These are phyloP conservation scores for Drosophila mimetica DNA, from an alignment of 2,888 invertebrate genomes.

Conservation along the genomic window DNA sequence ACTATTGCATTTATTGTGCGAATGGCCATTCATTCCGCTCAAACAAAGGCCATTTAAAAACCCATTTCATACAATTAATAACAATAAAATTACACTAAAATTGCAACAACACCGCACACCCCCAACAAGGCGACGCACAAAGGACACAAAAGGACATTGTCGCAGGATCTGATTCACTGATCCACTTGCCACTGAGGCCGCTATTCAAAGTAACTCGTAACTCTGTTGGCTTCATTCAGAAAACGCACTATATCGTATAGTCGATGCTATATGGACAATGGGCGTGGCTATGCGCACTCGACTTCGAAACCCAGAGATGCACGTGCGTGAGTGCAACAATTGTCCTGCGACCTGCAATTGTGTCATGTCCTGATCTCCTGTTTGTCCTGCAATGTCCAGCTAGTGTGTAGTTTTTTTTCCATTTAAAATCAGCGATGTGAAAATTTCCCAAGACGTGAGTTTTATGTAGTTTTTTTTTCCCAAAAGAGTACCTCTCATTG, in stretches of 20 bases:
- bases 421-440: conserved; percentile 71
- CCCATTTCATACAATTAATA: conserved; percentile 73
- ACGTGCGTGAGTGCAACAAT: conserved; percentile 74
- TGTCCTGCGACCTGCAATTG: conserved; percentile 67
- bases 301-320: conserved; percentile 48
- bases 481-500: conserved; percentile 50
- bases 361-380: conserved; percentile 55
- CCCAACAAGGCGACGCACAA: conserved; percentile 47
- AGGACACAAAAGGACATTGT: conserved; percentile 55
- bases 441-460: conserved; percentile 68
- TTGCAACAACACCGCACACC: conserved; percentile 72
- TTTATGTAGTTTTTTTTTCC: conserved; percentile 38
- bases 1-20: conserved; percentile 3
- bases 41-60: conserved; percentile 63
- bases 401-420: conserved; percentile 18
- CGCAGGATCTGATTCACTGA: conserved; percentile 48
- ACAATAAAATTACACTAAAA: conserved; percentile 77
- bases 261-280: conserved; percentile 51
- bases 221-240: conserved; percentile 58
- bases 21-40: conserved; percentile 11
- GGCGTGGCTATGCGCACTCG: conserved; percentile 56
- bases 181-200: conserved; percentile 43
- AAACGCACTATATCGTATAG: conserved; percentile 43
- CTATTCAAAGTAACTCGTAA: conserved; percentile 79
- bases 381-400: conserved; percentile 41